Evolutionary conservation across 2,113 vertebrate species (phyloP).

Genomic region (Callospermophilus lateralis): DNA sequence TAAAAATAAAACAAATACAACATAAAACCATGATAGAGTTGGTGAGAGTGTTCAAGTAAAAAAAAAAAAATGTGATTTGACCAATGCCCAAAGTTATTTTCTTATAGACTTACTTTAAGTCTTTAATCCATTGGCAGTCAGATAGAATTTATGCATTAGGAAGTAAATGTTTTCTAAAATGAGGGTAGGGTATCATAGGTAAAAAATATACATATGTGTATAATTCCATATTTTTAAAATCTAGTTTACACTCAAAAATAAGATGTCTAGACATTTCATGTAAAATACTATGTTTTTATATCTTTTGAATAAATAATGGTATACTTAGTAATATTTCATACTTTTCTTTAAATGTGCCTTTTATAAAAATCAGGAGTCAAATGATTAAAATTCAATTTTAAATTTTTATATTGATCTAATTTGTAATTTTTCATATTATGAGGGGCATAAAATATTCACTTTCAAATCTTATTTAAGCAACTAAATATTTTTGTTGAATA

Average conservation of each 20-base stretch:
- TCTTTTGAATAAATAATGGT: not conserved
- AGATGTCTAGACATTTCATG: not conserved
- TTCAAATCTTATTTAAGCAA: constrained; percentile 19
- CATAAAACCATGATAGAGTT: not conserved
- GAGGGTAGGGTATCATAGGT: not conserved
- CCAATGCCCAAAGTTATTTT: not conserved
- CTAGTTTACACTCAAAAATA: not conserved
- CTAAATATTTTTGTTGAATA: not conserved
- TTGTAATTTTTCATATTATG: not conserved
- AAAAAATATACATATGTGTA: not conserved
- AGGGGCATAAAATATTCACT: not conserved
- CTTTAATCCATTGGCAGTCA: not conserved
- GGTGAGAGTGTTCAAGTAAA: not conserved
- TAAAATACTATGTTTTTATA: not conserved
- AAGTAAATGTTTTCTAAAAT: constrained; percentile 23
- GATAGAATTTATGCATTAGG: not conserved
- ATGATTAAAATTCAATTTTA: not conserved
- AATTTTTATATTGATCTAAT: not conserved
- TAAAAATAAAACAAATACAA: not conserved
- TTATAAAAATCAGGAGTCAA: not conserved
- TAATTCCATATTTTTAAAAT: not conserved
- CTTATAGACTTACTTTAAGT: not conserved
- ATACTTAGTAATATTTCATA: not conserved
- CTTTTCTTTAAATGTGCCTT: constrained; percentile 19
- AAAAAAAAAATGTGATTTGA: not conserved